phyloP scores from a whole-genome alignment of 1,140 invertebrate genomes.

The Brachystomella parvula region DNA sequence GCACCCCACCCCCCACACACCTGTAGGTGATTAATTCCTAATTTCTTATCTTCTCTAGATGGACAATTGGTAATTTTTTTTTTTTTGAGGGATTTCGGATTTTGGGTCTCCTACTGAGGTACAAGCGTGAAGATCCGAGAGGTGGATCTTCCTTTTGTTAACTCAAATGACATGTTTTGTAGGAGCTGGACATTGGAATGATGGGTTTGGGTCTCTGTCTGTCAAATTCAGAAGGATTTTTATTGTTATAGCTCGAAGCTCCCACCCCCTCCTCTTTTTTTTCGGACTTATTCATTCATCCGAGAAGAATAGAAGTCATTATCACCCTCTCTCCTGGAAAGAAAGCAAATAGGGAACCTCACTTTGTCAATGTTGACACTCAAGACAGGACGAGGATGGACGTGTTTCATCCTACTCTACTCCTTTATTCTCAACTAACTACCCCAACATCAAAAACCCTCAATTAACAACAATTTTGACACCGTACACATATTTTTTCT shows the following conservation, averaged over 20 bases:
- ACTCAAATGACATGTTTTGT: neutral
- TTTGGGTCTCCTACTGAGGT: too few relatives aligned
- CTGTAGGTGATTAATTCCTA: neutral
- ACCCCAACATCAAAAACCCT: too few relatives aligned
- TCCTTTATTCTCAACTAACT: too few relatives aligned
- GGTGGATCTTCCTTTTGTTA: neutral
- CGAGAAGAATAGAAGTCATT: slow-evolving; percentile 7
- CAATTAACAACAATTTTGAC: too few relatives aligned
- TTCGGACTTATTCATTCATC: slow-evolving; percentile 6
- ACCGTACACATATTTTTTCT: too few relatives aligned
- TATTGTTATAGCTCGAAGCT: too few relatives aligned
- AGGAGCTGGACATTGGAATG: neutral
- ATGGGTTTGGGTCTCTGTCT: neutral
- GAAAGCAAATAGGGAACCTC: neutral
- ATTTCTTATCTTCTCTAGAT: too few relatives aligned
- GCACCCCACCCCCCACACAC: neutral
- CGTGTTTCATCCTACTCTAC: too few relatives aligned
- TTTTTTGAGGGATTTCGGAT: too few relatives aligned
- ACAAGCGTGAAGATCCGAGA: too few relatives aligned
- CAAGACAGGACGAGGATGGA: too few relatives aligned
- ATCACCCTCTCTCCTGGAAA: neutral
- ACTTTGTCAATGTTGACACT: slow-evolving; percentile 11
- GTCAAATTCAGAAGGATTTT: neutral
- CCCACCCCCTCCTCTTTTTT: neutral
- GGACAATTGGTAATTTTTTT: too few relatives aligned